A percentile compares a stretch with the other conserved stretches of the same genome.
Conservation (phyloP, 2,113 vertebrate species). For the Polyodon spathula region DNA sequence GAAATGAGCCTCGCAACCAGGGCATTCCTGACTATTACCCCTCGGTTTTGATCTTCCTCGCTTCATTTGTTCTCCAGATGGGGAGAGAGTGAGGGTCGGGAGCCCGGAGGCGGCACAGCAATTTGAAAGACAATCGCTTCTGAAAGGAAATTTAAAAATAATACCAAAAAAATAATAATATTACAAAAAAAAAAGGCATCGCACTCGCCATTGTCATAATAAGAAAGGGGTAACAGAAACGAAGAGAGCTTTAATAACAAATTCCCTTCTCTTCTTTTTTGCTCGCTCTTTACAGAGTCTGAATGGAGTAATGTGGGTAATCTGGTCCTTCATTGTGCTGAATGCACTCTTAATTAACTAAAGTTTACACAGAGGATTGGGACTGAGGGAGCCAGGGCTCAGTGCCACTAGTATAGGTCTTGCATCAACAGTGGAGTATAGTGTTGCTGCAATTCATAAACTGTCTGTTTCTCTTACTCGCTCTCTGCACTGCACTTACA, state of each 20-base stretch:
- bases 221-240: neutral
- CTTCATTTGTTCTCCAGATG: slow-evolving; percentile 64
- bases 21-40: slow-evolving; percentile 40
- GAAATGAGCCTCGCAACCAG: slow-evolving; percentile 1
- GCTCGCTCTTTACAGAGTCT: neutral
- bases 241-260: neutral
- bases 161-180: slow-evolving; percentile 29
- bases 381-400: too few relatives aligned
- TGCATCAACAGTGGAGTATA: too few relatives aligned
- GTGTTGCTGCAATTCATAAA: too few relatives aligned
- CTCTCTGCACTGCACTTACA: too few relatives aligned
- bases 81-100: slow-evolving; percentile 49
- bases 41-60: slow-evolving; percentile 50
- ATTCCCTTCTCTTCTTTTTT: neutral
- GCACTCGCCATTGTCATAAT: neutral
- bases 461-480: too few relatives aligned
- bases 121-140: slow-evolving; percentile 54
- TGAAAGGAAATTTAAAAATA: slow-evolving; percentile 49
- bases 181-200: slow-evolving; percentile 27
- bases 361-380: neutral
- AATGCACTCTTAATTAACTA: neutral
- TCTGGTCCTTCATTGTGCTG: neutral
- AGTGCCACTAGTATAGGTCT: too few relatives aligned
- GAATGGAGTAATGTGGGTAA: neutral
- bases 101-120: slow-evolving; percentile 41